Base-by-base conservation (phyloP, 2,797 vertebrate species). In the Tinamus major region DNA sequence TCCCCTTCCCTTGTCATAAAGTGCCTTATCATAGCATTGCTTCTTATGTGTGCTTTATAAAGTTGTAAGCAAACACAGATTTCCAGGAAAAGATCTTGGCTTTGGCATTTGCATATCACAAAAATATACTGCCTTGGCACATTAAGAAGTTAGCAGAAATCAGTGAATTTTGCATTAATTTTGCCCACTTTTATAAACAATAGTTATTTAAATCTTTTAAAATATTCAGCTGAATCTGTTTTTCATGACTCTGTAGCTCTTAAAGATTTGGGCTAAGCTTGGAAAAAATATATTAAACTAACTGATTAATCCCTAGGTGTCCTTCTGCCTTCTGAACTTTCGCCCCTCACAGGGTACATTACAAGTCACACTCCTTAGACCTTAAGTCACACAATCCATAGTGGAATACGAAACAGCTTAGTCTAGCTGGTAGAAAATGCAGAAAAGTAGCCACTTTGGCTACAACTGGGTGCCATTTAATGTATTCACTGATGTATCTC, bases 61-160 rank as follows among this genome's bases (percentile, higher is more conserved):
- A 76, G 59, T 27, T 59, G 35, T 67, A 94, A 94, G 79, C n/a
- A 93, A 95, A 85, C 56, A 94, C 3, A 81, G 42, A 79, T 78
- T 78, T 93, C 81, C 79, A 87, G 55, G 75, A 94, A 95, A 94
- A 94, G 79, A 85, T 92, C 82, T 89, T 89, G 79, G 35, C 55
- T 94, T 89, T 87, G 63, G 49, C 19, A 63, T 89, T 93, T 93
- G 44, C 64, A 81, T 93, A 86, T 86, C 26, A 81, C 37, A 68
- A 92, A 95, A 95, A 93, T 94, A 92, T 67, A 79, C 67, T n/a
- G 48, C 74, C n/a, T 95, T 90, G 51, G 35, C 75, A 86, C 26
- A 17, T 14, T 70, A 20, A 95, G 70, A 83, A 91, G 42, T 53
- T 93, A 91, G 70, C 56, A 84, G 63, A 89, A 95, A 92, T 35